Base-by-base conservation (phyloP, 2,888 invertebrate genomes). In the Drosophila multiciliata region DNA sequence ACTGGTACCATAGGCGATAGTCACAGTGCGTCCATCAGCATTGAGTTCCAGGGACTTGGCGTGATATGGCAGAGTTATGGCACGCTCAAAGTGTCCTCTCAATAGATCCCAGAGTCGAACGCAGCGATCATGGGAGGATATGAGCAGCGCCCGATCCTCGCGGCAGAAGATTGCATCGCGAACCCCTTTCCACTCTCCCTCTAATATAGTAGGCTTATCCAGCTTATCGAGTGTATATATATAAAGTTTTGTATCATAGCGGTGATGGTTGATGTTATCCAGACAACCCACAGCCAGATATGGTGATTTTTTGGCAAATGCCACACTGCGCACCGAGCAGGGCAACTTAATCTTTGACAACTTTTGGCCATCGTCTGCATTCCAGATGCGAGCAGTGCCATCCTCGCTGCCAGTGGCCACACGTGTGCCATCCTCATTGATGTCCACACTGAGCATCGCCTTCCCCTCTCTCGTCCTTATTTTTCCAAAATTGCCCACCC, bases 351-450 rank as follows among this genome's bases (percentile, higher is more conserved):
- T 38, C 8, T 97, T 96, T 86, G 97, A 96, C 35, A 97, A 93
- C 91, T 97, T 97, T 80, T 97, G 96, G n/a, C 99, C 98, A 75
- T 95, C 95, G 42, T 96, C 95, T 1, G 98, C 98, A 93, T 98
- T 97, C 98, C 99, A 99, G 71, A 99, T 94, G 94, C 98, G 95
- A 92, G 98, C 98, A 91, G 97, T 95, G 92, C 98, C 98, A 93
- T 99, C 98, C 49, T 98, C 98, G 70, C 98, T 97, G 57, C 98
- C 98, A 62, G 97, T 97, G 26, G 98, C 98, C 73, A 98, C 97
- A 87, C 95, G 94, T 12, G 96, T 96, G n/a, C 97, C 98, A 91
- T 97, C 96, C 84, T 95, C 94, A 93, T 98, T 97, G 83, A 99
- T 94, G 68, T 97, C 97, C 80, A 98, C 98, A 68, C 98, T 97